These are phyloP conservation scores for Pterocles orientalis DNA, from an alignment of 2,113 vertebrate species.

Conservation along the genomic window DNA sequence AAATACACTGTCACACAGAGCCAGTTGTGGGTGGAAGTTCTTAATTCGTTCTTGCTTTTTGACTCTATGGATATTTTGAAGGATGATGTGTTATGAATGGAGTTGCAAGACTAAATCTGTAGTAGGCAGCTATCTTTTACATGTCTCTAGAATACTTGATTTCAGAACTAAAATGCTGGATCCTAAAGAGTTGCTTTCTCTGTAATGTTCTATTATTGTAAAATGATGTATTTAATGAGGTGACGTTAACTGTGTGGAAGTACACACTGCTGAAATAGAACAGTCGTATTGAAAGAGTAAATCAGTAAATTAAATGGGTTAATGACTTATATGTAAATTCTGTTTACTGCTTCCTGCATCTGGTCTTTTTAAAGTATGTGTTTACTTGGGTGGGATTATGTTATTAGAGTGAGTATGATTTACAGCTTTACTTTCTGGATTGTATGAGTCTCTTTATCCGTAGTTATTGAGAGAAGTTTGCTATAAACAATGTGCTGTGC, in stretches of 20 bases:
- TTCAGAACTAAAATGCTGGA: neutral
- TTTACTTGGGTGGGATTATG: neutral
- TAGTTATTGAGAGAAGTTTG: constrained; percentile 45
- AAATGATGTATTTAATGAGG: neutral
- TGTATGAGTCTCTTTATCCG: neutral
- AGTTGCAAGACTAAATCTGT: neutral
- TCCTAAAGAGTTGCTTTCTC: neutral
- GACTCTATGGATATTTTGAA: neutral
- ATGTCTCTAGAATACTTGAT: neutral
- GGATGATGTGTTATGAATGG: neutral
- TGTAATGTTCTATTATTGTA: neutral
- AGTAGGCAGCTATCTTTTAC: neutral
- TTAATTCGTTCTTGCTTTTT: neutral
- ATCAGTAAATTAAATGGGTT: neutral
- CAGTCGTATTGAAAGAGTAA: neutral
- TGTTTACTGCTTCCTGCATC: neutral
- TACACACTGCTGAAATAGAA: neutral
- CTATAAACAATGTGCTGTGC: constrained; percentile 53
- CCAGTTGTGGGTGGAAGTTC: constrained; percentile 18
- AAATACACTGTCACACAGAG: neutral
- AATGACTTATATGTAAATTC: neutral
- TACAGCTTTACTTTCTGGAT: neutral
- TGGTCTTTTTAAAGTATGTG: neutral
- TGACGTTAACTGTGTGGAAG: neutral
- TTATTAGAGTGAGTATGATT: neutral